These are phyloP conservation scores for Crenichthys baileyi DNA, from an alignment of 2,797 vertebrate species.

Conservation along the genomic window DNA sequence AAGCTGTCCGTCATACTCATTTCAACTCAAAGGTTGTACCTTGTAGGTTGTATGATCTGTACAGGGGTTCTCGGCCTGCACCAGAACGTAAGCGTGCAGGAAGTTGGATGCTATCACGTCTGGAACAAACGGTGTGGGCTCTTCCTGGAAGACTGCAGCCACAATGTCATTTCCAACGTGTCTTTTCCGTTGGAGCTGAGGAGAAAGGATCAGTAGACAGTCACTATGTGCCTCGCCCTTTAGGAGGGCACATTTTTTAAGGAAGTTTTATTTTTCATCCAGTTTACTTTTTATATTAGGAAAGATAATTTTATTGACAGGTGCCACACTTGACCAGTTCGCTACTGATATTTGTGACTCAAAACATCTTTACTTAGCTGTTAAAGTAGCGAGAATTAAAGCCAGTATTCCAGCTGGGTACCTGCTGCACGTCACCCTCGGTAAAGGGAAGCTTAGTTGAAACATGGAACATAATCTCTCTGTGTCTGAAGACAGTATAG, in stretches of 20 bases:
- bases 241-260: neutral
- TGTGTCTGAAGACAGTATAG: constrained; percentile 93
- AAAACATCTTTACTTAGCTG: constrained; percentile 4
- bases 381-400: constrained; percentile 10
- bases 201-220: neutral
- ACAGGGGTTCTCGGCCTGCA: constrained; percentile 88
- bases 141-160: constrained; percentile 95
- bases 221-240: neutral
- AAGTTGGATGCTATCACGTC: constrained; percentile 99
- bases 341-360: neutral
- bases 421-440: constrained; percentile 95
- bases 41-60: constrained; percentile 86
- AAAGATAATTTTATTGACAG: neutral
- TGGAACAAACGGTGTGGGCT: constrained; percentile 93
- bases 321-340: neutral
- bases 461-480: constrained; percentile 98
- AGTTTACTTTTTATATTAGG: neutral
- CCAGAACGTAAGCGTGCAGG: constrained; percentile 93
- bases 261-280: neutral
- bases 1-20: neutral
- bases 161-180: constrained; percentile 99
- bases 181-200: constrained; percentile 94
- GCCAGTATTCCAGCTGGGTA: constrained; percentile 58
- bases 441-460: constrained; percentile 98
- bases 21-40: constrained; percentile 73